Conservation (phyloP, 2,888 invertebrate species). For the Sialis lutaria region DNA sequence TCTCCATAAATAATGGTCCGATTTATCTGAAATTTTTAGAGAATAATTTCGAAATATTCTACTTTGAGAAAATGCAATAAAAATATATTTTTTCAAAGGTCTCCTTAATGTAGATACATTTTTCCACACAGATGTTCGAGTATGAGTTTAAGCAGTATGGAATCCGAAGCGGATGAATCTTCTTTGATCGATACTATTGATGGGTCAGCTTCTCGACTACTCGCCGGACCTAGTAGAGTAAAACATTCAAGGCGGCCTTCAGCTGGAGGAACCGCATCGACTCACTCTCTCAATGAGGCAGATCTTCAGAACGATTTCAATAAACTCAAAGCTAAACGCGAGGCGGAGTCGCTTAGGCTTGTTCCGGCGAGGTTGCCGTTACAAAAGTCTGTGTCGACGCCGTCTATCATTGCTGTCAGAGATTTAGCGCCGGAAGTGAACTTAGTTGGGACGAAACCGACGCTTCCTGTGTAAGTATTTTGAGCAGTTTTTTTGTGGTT, state of each 20-base stretch:
- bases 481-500: slow-evolving; percentile 6
- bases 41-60: too few relatives aligned
- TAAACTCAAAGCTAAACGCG: slow-evolving; percentile 43
- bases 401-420: slow-evolving; percentile 62
- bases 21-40: too few relatives aligned
- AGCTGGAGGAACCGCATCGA: slow-evolving; percentile 34
- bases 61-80: too few relatives aligned
- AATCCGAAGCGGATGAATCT: slow-evolving; percentile 68
- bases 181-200: slow-evolving; percentile 29
- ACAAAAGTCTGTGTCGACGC: slow-evolving; percentile 81
- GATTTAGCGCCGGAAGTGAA: slow-evolving; percentile 39
- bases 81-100: too few relatives aligned
- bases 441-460: slow-evolving; percentile 28
- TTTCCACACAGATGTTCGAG: slow-evolving; percentile 22
- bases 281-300: slow-evolving; percentile 77
- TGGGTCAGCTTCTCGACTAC: slow-evolving; percentile 32
- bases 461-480: slow-evolving; percentile 37
- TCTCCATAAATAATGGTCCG: too few relatives aligned
- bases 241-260: slow-evolving; percentile 30
- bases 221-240: slow-evolving; percentile 27
- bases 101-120: too few relatives aligned
- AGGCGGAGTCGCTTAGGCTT: slow-evolving; percentile 32
- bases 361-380: slow-evolving; percentile 55
- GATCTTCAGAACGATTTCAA: slow-evolving; percentile 66
- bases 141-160: slow-evolving; percentile 62